These are phyloP conservation scores for Cyclophora punctaria DNA, from an alignment of 2,888 invertebrate species.

Conservation along the genomic window DNA sequence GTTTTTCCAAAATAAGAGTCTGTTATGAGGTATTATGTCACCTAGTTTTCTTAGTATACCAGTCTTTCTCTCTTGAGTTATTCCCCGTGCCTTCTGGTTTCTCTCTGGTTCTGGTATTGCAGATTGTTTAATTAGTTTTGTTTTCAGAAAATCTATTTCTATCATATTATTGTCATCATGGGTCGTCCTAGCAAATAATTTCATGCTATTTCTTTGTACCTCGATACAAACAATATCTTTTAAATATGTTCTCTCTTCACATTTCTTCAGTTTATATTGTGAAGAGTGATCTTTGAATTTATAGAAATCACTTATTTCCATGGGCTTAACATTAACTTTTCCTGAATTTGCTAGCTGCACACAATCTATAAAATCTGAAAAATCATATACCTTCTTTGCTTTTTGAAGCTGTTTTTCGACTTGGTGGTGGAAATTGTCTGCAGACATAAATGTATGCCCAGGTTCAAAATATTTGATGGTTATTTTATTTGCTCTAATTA, in stretches of 20 bases:
- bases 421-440: constrained; percentile 3
- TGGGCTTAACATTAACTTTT: background rate
- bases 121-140: too few relatives aligned
- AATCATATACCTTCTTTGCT: too few relatives aligned
- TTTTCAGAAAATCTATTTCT: too few relatives aligned
- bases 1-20: background rate
- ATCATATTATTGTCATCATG: too few relatives aligned
- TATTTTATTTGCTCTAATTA: constrained; percentile 1
- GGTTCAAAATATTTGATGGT: constrained; percentile 10
- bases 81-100: background rate
- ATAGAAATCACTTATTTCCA: background rate
- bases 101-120: too few relatives aligned
- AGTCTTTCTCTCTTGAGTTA: background rate
- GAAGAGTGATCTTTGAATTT: background rate
- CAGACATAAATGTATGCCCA: constrained; percentile 5
- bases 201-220: too few relatives aligned
- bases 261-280: background rate
- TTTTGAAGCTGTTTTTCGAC: background rate
- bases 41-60: background rate
- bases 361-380: background rate
- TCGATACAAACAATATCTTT: too few relatives aligned
- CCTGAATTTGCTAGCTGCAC: constrained; percentile 1
- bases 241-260: background rate
- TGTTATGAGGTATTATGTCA: background rate
- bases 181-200: too few relatives aligned